phyloP scores from a whole-genome alignment of 1,140 invertebrate species.

The Drosophila hydei region DNA sequence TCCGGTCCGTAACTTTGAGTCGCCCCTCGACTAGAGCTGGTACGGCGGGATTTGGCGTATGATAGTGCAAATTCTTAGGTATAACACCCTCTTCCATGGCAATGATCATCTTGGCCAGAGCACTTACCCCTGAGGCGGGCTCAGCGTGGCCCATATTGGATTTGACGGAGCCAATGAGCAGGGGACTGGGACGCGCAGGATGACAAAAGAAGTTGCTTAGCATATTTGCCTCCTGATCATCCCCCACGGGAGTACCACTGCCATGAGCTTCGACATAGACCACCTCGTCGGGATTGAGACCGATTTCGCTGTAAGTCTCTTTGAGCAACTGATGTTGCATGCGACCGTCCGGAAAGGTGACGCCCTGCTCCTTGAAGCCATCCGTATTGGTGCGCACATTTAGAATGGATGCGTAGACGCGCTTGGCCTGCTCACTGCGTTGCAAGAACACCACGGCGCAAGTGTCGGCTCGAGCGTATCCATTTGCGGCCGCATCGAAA shows the following conservation, averaged over 20 bases:
- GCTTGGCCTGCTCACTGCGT: slow-evolving; percentile 88
- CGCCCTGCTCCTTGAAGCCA: slow-evolving; percentile 94
- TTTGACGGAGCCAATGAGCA: slow-evolving; percentile 97
- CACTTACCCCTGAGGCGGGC: slow-evolving; percentile 95
- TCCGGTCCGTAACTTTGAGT: slow-evolving; percentile 92
- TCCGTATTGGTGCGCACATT: slow-evolving; percentile 95
- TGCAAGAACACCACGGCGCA: slow-evolving; percentile 93
- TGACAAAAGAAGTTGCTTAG: slow-evolving; percentile 96
- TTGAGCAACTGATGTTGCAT: slow-evolving; percentile 93
- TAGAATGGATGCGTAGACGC: slow-evolving; percentile 94
- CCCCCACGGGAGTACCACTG: slow-evolving; percentile 98
- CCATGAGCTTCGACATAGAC: slow-evolving; percentile 97
- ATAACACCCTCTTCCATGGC: slow-evolving; percentile 95
- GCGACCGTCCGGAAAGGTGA: slow-evolving; percentile 94
- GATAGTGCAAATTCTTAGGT: slow-evolving; percentile 95
- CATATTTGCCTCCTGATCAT: slow-evolving; percentile 97
- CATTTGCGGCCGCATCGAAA: slow-evolving; percentile 95
- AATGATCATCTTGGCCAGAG: slow-evolving; percentile 94
- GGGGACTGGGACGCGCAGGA: slow-evolving; percentile 88
- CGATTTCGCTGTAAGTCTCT: slow-evolving; percentile 92
- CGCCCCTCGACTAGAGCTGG: slow-evolving; percentile 93
- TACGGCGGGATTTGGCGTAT: slow-evolving; percentile 94
- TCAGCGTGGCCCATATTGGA: slow-evolving; percentile 99
- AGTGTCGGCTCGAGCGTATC: slow-evolving; percentile 96
- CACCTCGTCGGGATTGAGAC: slow-evolving; percentile 91